Conservation (phyloP, 1,140 invertebrate species). For the Aphaenogaster rudis region DNA sequence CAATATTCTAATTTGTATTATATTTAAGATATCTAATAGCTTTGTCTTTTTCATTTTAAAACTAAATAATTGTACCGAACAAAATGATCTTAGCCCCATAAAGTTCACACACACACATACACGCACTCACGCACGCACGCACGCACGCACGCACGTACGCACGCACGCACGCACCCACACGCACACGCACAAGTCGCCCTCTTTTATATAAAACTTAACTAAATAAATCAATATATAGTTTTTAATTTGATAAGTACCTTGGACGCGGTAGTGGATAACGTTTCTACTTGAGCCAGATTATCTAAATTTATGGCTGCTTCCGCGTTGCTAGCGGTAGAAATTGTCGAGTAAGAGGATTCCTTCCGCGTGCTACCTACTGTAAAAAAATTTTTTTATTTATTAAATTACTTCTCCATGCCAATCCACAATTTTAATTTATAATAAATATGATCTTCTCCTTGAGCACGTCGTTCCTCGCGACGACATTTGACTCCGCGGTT, state of each 20-base stretch:
- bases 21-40: too few species aligned
- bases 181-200: too few species aligned
- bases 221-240: background rate
- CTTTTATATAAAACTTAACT: too few species aligned
- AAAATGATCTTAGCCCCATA: background rate
- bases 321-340: conserved; percentile 76
- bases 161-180: too few species aligned
- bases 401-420: background rate
- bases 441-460: background rate
- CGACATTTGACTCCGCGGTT: too few species aligned
- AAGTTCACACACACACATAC: too few species aligned
- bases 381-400: conserved; percentile 25
- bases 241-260: conserved; percentile 80
- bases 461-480: too few species aligned
- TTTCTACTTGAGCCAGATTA: conserved; percentile 83
- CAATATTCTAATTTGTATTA: too few species aligned
- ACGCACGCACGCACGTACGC: too few species aligned
- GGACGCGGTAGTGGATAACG: conserved; percentile 84
- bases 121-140: too few species aligned
- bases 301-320: conserved; percentile 84
- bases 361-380: conserved; percentile 71
- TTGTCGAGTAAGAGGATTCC: conserved; percentile 64
- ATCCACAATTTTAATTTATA: background rate
- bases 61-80: too few species aligned
- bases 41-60: too few species aligned